These are phyloP conservation scores for Sinocyclocheilus anophthalmus DNA, from an alignment of 2,113 vertebrate genomes.

Conservation along the genomic window DNA sequence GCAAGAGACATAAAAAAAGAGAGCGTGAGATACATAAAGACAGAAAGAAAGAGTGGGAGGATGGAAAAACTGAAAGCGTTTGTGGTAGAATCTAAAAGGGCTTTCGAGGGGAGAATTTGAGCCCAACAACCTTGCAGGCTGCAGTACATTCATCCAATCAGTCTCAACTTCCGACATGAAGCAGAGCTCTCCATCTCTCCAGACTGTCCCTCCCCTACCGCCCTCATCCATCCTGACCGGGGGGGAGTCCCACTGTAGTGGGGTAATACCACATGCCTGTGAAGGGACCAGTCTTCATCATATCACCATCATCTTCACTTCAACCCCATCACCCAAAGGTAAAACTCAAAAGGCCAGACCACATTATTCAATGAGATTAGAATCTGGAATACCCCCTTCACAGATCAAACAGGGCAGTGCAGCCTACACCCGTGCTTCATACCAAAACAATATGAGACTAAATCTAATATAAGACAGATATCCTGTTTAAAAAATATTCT, in stretches of 20 bases:
- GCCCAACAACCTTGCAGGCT: slow-evolving; percentile 37
- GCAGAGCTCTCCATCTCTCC: background rate
- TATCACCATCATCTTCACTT: slow-evolving; percentile 27
- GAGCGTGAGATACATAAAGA: slow-evolving; percentile 37
- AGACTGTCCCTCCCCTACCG: background rate
- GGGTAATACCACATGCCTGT: slow-evolving; percentile 9
- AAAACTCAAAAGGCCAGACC: slow-evolving; percentile 36
- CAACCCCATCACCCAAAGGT: background rate
- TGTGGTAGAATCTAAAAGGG: slow-evolving; percentile 62
- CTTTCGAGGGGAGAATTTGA: slow-evolving; percentile 55
- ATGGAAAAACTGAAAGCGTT: slow-evolving; percentile 70
- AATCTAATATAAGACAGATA: background rate
- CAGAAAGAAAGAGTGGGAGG: slow-evolving; percentile 66
- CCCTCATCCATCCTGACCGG: background rate
- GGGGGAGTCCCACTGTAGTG: slow-evolving; percentile 37
- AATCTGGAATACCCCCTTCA: slow-evolving; percentile 37
- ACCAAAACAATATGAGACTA: background rate
- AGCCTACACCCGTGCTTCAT: background rate
- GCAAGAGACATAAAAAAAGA: slow-evolving; percentile 39
- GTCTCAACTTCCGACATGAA: slow-evolving; percentile 20
- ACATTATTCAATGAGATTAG: slow-evolving; percentile 24
- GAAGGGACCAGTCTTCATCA: slow-evolving; percentile 23
- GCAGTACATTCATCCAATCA: slow-evolving; percentile 16
- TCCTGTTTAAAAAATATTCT: background rate
- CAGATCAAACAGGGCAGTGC: slow-evolving; percentile 9